These are phyloP conservation scores for Acanthosepion esculentum DNA, from an alignment of 2,888 invertebrate species.

Conservation along the genomic window DNA sequence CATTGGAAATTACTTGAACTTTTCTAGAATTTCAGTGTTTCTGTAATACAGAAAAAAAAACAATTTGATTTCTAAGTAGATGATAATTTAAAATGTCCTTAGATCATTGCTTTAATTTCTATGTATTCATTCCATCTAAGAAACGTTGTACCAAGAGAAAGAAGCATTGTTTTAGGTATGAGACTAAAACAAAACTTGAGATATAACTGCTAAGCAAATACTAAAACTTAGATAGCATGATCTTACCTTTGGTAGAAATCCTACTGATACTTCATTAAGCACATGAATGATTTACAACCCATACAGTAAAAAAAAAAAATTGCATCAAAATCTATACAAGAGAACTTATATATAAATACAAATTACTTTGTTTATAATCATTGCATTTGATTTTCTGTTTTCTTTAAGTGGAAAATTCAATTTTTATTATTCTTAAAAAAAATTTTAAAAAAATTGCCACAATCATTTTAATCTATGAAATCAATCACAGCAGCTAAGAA, in stretches of 20 bases:
- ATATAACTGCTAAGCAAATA: too few species aligned
- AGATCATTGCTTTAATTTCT: background rate
- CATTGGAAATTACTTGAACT: background rate
- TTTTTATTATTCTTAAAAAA: background rate
- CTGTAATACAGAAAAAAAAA: background rate
- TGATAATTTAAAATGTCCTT: background rate
- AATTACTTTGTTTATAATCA: background rate
- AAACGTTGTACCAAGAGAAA: background rate
- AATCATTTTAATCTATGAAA: slow-evolving; percentile 5
- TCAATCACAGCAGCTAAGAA: background rate
- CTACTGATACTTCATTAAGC: background rate
- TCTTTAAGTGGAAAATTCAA: background rate
- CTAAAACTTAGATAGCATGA: too few species aligned
- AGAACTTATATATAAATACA: background rate
- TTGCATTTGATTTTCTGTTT: background rate
- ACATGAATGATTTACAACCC: background rate
- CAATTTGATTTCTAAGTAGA: background rate
- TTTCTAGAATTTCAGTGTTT: background rate
- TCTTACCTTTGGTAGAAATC: too few species aligned
- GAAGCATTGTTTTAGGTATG: background rate
- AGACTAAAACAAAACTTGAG: background rate
- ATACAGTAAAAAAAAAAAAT: background rate
- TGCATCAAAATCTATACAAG: background rate
- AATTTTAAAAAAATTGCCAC: background rate
- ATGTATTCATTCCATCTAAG: background rate